These are phyloP conservation scores for Ophraella communa DNA, from an alignment of 2,888 invertebrate species.

Conservation along the genomic window DNA sequence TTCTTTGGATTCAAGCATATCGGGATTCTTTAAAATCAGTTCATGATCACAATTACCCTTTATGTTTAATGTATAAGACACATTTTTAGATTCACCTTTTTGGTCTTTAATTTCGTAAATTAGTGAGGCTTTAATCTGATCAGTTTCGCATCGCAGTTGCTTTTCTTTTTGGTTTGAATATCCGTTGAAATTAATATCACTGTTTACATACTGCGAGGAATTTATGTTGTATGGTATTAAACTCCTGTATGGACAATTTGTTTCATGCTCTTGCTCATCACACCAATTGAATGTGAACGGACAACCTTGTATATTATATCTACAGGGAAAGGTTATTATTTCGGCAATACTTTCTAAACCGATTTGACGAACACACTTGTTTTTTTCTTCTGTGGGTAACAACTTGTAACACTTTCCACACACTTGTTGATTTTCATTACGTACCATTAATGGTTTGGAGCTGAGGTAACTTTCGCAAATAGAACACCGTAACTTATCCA, in stretches of 20 bases:
- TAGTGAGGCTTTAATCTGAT: constrained; percentile 19
- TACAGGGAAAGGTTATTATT: constrained; percentile 48
- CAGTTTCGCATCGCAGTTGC: constrained; percentile 17
- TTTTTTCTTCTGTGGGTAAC: constrained; percentile 45
- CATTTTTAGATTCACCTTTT: constrained; percentile 22
- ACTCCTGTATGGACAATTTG: constrained; percentile 41
- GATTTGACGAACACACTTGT: constrained; percentile 44
- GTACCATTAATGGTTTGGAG: constrained; percentile 43
- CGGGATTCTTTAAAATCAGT: constrained; percentile 12
- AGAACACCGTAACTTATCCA: constrained; percentile 45
- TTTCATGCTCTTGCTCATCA: constrained; percentile 46
- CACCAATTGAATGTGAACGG: constrained; percentile 42
- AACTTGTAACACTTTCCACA: constrained; percentile 51
- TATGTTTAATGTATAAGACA: constrained; percentile 35
- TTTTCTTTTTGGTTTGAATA: background rate
- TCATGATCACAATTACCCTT: constrained; percentile 35
- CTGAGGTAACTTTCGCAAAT: constrained; percentile 48
- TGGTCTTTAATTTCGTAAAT: constrained; percentile 36
- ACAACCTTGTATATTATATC: constrained; percentile 44
- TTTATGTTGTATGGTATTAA: background rate
- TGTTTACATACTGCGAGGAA: background rate
- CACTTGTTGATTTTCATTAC: constrained; percentile 43
- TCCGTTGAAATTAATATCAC: background rate
- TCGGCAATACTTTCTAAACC: constrained; percentile 47
- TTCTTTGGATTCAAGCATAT: constrained; percentile 1